Percentiles rank a stretch among this genome's conserved stretches.
phyloP scores from a whole-genome alignment of 2,113 vertebrate species.

The Emydura subglobosa region DNA sequence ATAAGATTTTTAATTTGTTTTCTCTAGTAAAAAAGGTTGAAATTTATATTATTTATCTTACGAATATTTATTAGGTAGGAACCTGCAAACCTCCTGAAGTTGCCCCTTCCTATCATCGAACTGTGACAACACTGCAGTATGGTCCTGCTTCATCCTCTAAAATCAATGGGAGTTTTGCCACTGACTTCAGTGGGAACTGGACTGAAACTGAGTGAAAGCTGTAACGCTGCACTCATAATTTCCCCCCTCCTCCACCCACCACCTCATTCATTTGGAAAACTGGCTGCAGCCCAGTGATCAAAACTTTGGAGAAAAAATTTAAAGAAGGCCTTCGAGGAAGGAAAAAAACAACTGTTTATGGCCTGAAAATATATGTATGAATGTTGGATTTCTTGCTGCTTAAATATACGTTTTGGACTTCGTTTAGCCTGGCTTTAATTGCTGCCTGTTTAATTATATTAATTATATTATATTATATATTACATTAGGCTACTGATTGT shows the following conservation, averaged over 20 bases:
- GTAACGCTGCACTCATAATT: fast-evolving
- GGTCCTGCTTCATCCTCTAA: background rate
- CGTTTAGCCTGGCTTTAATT: constrained; percentile 49
- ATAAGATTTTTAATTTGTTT: background rate
- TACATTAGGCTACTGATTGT: too few species aligned
- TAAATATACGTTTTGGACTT: constrained; percentile 38
- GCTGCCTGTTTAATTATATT: constrained; percentile 64
- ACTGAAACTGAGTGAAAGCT: fast-evolving
- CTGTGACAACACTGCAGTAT: background rate
- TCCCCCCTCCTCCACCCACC: background rate
- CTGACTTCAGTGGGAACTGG: background rate
- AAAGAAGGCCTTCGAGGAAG: background rate
- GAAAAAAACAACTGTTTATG: background rate
- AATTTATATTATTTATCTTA: background rate
- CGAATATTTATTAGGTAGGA: background rate
- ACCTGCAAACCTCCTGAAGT: background rate
- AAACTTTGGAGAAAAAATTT: background rate
- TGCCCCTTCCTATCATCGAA: background rate
- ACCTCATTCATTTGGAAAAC: background rate
- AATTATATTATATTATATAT: too few species aligned
- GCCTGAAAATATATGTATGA: constrained; percentile 33
- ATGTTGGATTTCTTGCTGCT: constrained; percentile 49
- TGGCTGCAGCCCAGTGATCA: fast-evolving
- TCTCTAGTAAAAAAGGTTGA: background rate
- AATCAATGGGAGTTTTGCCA: background rate